Conservation (phyloP, 2,113 vertebrate genomes). For the Zosterops borbonicus region DNA sequence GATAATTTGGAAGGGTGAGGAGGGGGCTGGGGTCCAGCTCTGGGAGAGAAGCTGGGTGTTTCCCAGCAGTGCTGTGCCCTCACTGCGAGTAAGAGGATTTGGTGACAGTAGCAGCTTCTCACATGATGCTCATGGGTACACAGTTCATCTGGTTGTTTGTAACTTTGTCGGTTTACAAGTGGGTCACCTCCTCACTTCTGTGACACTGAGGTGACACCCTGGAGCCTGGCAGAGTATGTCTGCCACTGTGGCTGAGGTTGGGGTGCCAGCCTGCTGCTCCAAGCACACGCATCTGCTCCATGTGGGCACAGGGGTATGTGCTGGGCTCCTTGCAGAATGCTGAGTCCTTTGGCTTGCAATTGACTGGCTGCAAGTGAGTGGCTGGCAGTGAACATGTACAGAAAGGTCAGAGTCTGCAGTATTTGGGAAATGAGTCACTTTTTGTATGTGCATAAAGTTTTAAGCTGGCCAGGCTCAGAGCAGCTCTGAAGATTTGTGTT, state of each 20-base stretch:
- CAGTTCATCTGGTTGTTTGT: background rate
- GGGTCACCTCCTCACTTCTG: background rate
- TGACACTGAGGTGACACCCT: background rate
- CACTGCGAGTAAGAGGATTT: background rate
- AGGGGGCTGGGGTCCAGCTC: background rate
- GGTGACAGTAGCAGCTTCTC: background rate
- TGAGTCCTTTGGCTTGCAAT: background rate
- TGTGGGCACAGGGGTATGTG: background rate
- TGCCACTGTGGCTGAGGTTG: rapidly evolving
- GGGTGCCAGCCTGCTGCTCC: background rate
- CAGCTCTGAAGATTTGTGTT: background rate
- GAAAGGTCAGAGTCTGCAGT: constrained; percentile 55
- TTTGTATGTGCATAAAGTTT: background rate
- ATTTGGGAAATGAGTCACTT: constrained; percentile 63
- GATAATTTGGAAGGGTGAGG: background rate
- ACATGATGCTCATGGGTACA: background rate
- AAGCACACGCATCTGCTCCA: rapidly evolving
- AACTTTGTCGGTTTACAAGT: background rate
- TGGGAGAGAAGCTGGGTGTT: background rate
- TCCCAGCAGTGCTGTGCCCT: background rate
- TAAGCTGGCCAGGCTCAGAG: background rate
- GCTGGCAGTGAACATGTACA: background rate
- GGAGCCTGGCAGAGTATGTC: rapidly evolving
- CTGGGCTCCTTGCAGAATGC: background rate
- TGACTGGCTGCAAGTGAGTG: background rate